Evolutionary conservation across 2,797 vertebrate species (phyloP).

Genomic region (Protosalanx chinensis): DNA sequence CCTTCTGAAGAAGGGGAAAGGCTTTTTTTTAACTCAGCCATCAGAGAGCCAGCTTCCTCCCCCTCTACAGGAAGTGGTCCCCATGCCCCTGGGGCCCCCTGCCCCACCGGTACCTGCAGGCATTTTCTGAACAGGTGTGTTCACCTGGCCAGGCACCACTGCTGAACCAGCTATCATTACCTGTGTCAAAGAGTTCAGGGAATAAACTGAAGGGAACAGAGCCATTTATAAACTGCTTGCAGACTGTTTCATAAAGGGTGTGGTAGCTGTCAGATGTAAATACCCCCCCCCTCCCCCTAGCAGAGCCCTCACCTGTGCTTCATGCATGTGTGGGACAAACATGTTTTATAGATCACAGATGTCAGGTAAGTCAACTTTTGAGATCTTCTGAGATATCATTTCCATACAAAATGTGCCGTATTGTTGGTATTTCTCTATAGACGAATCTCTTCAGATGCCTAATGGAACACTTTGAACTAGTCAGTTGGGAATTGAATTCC

Average conservation of each 20-base stretch:
- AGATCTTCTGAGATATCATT: slow-evolving; percentile 74
- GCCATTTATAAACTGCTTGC: slow-evolving; percentile 84
- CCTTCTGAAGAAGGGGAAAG: slow-evolving; percentile 47
- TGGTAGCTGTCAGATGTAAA: slow-evolving; percentile 82
- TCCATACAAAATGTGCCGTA: slow-evolving; percentile 79
- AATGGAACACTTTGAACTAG: slow-evolving; percentile 72
- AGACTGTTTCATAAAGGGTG: slow-evolving; percentile 82
- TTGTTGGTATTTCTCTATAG: slow-evolving; percentile 73
- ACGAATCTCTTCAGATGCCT: slow-evolving; percentile 72
- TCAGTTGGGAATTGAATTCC: slow-evolving; percentile 66
- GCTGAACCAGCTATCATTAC: slow-evolving; percentile 81
- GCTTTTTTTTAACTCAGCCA: slow-evolving; percentile 7
- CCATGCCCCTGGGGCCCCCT: slow-evolving; percentile 51
- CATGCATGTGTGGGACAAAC: slow-evolving; percentile 79
- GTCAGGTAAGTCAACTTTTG: slow-evolving; percentile 81
- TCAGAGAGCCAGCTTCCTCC: slow-evolving; percentile 44
- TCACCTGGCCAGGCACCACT: slow-evolving; percentile 71
- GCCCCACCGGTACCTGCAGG: slow-evolving; percentile 68
- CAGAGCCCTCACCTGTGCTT: slow-evolving; percentile 76
- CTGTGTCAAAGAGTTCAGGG: slow-evolving; percentile 84
- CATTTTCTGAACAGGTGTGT: slow-evolving; percentile 73
- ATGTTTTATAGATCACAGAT: slow-evolving; percentile 81
- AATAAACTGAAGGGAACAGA: slow-evolving; percentile 84
- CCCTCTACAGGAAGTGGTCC: slow-evolving; percentile 54
- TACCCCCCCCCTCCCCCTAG: slow-evolving; percentile 60